Conservation (phyloP, 2,113 vertebrate species). For the Sphyrna mokarran region DNA sequence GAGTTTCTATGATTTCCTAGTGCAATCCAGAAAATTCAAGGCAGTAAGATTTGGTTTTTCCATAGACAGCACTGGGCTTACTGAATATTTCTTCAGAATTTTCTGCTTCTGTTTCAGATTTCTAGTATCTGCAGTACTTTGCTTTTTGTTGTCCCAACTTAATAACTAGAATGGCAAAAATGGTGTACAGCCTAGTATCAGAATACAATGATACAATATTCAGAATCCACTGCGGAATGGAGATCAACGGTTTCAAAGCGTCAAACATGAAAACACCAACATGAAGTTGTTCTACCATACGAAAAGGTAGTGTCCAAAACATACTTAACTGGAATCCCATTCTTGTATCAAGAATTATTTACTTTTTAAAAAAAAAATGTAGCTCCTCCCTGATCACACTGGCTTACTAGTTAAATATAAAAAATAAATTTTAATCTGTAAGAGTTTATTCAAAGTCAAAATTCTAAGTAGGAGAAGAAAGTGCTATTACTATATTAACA, state of each 20-base stretch:
- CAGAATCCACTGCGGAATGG: not conserved
- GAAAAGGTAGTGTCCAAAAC: not conserved
- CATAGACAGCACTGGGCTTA: too few relatives aligned
- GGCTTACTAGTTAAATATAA: not conserved
- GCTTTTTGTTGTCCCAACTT: not conserved
- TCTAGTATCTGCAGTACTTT: not conserved
- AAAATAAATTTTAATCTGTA: not conserved
- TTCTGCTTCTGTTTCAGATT: not conserved
- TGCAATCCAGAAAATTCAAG: not conserved
- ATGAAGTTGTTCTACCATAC: not conserved
- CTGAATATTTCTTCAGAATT: not conserved
- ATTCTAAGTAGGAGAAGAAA: not conserved
- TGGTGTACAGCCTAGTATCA: not conserved
- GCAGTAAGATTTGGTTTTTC: not conserved
- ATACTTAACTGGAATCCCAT: not conserved
- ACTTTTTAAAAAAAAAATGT: not conserved
- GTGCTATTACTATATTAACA: not conserved
- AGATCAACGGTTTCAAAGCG: not conserved
- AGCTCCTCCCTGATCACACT: not conserved
- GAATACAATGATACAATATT: not conserved
- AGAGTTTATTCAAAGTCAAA: not conserved
- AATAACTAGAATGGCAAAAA: not conserved
- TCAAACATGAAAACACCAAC: not conserved
- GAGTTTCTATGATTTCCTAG: too few relatives aligned
- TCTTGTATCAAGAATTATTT: not conserved